phyloP scores from a whole-genome alignment of 2,888 invertebrate species.

The Brenthis ino region DNA sequence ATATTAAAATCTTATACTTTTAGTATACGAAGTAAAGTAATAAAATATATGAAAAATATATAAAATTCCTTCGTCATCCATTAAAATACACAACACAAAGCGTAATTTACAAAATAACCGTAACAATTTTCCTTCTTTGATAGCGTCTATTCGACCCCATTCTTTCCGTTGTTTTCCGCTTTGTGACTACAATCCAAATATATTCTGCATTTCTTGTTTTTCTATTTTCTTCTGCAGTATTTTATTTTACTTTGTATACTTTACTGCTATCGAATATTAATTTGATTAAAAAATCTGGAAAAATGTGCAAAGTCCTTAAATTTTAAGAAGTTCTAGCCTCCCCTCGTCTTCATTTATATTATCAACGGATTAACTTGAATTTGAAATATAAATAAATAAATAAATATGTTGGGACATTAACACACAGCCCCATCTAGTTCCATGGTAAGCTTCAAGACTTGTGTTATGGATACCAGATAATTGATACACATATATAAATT shows the following conservation, averaged over 20 bases:
- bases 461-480: too few species aligned
- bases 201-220: conserved; percentile 24
- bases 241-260: conserved; percentile 13
- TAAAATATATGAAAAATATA: neutral
- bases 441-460: too few species aligned
- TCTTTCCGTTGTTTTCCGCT: conserved; percentile 28
- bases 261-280: neutral
- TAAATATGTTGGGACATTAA: too few species aligned
- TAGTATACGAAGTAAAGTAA: neutral
- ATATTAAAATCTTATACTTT: neutral
- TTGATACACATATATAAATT: too few species aligned
- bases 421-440: too few species aligned
- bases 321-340: too few species aligned
- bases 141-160: conserved; percentile 33
- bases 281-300: neutral
- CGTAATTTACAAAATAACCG: conserved; percentile 28
- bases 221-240: neutral
- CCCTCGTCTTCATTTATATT: too few species aligned
- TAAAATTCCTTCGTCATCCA: conserved; percentile 15
- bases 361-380: too few species aligned
- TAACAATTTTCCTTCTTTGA: conserved; percentile 31
- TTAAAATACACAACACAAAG: conserved; percentile 22
- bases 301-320: neutral
- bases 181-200: conserved; percentile 25
- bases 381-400: too few species aligned